Conservation (phyloP, 2,888 invertebrate species). For the Lycocerus yunnanus region DNA sequence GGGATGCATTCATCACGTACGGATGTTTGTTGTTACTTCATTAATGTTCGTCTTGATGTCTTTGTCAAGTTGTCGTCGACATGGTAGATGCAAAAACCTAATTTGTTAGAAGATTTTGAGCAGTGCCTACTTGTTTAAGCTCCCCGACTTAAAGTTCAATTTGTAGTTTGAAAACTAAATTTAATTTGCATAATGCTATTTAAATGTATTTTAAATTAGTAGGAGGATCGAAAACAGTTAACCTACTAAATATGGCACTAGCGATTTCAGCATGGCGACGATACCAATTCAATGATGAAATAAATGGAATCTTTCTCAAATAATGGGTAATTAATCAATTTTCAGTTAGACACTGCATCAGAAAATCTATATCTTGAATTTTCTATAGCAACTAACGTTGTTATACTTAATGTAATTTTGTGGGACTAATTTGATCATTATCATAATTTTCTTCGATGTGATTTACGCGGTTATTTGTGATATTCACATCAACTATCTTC, state of each 20-base stretch:
- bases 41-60: not conserved
- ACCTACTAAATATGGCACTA: not conserved
- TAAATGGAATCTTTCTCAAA: not conserved
- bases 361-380: not conserved
- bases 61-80: no score
- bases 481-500: no score
- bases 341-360: not conserved
- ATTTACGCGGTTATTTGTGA: not conserved
- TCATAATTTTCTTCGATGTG: not conserved
- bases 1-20: not conserved
- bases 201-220: not conserved
- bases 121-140: not conserved
- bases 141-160: not conserved
- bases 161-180: not conserved
- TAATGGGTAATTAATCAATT: not conserved
- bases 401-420: not conserved
- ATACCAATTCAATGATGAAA: no score
- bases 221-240: not conserved
- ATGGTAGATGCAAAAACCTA: not conserved
- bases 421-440: not conserved
- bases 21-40: not conserved
- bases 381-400: not conserved
- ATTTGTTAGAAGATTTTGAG: not conserved
- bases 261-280: not conserved
- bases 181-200: not conserved